Percentiles rank a stretch among this genome's conserved stretches.
Evolutionary conservation across 1,140 invertebrate genomes (phyloP).

Genomic region (Cherax destructor): DNA sequence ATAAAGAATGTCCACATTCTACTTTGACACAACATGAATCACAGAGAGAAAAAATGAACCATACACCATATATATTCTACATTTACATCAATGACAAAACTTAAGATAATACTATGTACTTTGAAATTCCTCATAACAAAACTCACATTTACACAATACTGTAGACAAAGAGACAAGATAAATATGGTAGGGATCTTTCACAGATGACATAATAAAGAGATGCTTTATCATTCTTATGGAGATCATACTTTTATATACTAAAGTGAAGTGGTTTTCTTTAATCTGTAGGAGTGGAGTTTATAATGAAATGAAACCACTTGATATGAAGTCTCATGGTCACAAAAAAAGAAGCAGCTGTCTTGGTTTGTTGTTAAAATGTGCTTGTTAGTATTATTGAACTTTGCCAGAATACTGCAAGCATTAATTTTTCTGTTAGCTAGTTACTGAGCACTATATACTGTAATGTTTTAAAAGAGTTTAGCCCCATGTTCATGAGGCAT

Average conservation of each 20-base stretch:
- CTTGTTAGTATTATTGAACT: slow-evolving; percentile 11
- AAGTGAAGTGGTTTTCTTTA: slow-evolving; percentile 2
- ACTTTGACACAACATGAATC: slow-evolving; percentile 21
- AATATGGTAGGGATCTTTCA: not conserved
- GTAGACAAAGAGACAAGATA: not conserved
- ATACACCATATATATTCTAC: not conserved
- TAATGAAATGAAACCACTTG: not conserved
- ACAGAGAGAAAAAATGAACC: not conserved
- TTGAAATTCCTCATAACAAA: not conserved
- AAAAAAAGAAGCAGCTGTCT: not conserved
- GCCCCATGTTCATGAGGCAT: no score
- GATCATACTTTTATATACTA: not conserved
- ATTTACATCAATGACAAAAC: slow-evolving; percentile 8
- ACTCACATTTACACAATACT: not conserved
- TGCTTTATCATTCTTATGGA: slow-evolving; percentile 5
- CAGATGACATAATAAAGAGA: not conserved
- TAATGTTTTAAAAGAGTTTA: no score
- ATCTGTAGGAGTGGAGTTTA: not conserved
- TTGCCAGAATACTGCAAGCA: not conserved
- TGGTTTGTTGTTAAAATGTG: slow-evolving; percentile 6
- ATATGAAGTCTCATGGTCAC: not conserved
- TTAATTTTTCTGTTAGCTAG: not conserved
- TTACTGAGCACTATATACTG: not conserved
- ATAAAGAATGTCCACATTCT: slow-evolving; percentile 10
- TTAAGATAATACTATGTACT: not conserved